These are phyloP conservation scores for Chitala chitala DNA, from an alignment of 2,113 vertebrate species.

Conservation along the genomic window DNA sequence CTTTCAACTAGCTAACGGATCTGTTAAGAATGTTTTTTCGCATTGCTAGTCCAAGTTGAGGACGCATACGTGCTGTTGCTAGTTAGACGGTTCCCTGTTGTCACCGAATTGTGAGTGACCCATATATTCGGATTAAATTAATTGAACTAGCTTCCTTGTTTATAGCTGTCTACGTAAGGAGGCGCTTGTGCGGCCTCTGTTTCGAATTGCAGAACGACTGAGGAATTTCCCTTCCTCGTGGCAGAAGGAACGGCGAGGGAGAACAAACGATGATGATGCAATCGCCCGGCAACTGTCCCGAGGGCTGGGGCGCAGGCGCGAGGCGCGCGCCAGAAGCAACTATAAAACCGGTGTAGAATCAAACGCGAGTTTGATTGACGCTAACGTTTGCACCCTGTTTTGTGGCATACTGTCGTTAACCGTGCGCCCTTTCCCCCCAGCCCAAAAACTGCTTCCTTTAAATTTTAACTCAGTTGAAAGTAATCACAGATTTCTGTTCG, in stretches of 20 bases:
- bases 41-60: not conserved
- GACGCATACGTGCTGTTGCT: not conserved
- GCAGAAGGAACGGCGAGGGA: not conserved
- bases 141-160: not conserved
- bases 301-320: not conserved
- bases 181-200: not conserved
- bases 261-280: not conserved
- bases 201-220: not conserved
- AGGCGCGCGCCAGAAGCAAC: not conserved
- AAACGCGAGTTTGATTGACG: no score
- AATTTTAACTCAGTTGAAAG: no score
- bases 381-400: no score
- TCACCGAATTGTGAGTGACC: not conserved
- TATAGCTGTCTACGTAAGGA: no score
- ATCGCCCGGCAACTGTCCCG: slow-evolving; percentile 10
- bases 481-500: no score
- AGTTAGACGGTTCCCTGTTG: not conserved
- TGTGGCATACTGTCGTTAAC: no score
- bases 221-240: slow-evolving; percentile 15
- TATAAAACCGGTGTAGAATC: no score
- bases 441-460: no score
- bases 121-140: not conserved
- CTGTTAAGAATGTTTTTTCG: not conserved
- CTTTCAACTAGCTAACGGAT: not conserved
- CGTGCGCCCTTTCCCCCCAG: no score